phyloP scores from a whole-genome alignment of 2,113 vertebrate species.

The Myxocyprinus asiaticus region DNA sequence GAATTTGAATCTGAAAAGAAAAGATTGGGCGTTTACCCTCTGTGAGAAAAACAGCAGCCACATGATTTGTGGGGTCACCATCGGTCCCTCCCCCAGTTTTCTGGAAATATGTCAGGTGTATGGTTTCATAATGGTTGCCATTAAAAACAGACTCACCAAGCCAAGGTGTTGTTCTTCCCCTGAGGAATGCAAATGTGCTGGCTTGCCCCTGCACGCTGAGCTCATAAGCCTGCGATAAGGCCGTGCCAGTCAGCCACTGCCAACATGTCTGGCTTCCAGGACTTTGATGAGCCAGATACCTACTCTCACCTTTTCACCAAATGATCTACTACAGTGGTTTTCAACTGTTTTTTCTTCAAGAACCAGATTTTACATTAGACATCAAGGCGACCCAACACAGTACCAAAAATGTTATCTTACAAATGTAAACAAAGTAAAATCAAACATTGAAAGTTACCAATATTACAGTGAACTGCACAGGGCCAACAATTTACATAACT shows the following conservation, averaged over 20 bases:
- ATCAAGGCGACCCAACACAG: no score
- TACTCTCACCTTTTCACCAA: slow-evolving; percentile 49
- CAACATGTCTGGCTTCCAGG: slow-evolving; percentile 56
- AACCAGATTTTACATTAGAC: no score
- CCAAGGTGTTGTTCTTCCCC: slow-evolving; percentile 39
- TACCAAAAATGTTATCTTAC: no score
- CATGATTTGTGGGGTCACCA: slow-evolving; percentile 29
- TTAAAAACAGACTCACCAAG: slow-evolving; percentile 50
- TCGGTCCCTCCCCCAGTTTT: slow-evolving; percentile 34
- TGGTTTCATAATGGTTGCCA: slow-evolving; percentile 42
- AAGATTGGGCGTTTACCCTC: slow-evolving; percentile 18
- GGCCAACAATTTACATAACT: no score
- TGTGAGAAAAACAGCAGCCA: slow-evolving; percentile 19
- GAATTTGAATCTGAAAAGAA: slow-evolving; percentile 9
- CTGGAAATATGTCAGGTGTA: slow-evolving; percentile 47
- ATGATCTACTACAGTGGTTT: slow-evolving; percentile 11
- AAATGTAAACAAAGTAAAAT: no score
- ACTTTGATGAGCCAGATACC: slow-evolving; percentile 56
- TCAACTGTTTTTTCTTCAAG: no score
- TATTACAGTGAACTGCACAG: no score
- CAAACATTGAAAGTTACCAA: no score
- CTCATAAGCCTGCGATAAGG: slow-evolving; percentile 58
- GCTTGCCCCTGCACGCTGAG: slow-evolving; percentile 57
- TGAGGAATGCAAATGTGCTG: slow-evolving; percentile 50
- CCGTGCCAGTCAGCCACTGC: slow-evolving; percentile 56